Conservation (phyloP, 2,888 invertebrate genomes). For the Trichacis sp. region DNA sequence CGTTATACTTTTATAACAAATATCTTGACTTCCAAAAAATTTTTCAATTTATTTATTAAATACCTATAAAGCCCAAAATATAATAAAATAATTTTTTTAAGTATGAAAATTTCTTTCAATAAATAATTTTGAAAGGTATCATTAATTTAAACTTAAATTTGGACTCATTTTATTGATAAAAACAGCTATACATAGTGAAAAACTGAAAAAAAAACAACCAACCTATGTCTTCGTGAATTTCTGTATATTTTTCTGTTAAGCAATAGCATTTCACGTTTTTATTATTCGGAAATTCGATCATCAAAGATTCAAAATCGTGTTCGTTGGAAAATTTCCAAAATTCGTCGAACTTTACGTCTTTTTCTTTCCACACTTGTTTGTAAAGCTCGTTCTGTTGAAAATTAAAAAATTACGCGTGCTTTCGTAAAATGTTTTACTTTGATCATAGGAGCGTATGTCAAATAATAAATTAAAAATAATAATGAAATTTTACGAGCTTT, state of each 20-base stretch:
- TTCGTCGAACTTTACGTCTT: conserved; percentile 41
- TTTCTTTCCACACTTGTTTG: conserved; percentile 40
- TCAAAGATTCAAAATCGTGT: conserved; percentile 39
- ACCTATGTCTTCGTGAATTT: background rate
- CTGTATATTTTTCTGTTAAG: background rate
- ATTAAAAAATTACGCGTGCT: conserved; percentile 4
- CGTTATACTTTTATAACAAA: no score
- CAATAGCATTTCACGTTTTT: background rate
- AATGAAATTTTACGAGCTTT: conserved; percentile 44
- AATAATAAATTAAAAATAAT: background rate
- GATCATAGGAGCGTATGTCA: background rate
- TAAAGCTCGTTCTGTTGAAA: conserved; percentile 47
- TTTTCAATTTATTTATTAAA: no score
- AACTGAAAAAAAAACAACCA: background rate
- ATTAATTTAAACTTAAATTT: no score
- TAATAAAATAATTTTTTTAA: no score
- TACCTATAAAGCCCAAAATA: no score
- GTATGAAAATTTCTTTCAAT: no score
- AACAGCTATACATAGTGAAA: no score
- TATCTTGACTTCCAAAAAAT: no score
- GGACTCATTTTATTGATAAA: no score
- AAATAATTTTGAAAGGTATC: no score
- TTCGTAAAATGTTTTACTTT: conserved; percentile 4
- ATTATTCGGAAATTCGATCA: background rate
- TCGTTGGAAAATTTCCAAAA: conserved; percentile 47